Conservation (phyloP, 2,797 vertebrate species). For the Falco biarmicus region DNA sequence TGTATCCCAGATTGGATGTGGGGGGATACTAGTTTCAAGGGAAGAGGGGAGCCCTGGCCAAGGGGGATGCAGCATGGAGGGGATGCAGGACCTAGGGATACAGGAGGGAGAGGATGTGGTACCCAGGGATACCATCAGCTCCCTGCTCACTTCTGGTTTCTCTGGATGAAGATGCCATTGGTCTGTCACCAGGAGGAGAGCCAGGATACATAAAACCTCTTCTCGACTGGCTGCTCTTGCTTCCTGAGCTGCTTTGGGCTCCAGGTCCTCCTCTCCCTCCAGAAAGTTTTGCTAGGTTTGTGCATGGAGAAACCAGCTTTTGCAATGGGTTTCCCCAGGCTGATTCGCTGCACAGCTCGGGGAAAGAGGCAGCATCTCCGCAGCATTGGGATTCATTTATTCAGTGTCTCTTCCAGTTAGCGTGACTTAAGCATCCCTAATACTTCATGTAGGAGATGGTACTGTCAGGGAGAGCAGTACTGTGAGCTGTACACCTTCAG, state of each 20-base stretch:
- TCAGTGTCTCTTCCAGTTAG: neutral
- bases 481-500: neutral
- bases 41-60: neutral
- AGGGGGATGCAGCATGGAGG: neutral
- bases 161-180: neutral
- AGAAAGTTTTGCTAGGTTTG: neutral
- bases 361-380: rapidly evolving
- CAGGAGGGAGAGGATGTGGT: neutral
- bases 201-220: neutral
- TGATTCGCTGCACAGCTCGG: neutral
- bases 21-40: neutral
- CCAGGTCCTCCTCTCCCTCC: neutral
- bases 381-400: neutral
- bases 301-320: neutral
- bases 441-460: neutral
- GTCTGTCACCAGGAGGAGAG: neutral
- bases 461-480: neutral
- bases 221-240: neutral
- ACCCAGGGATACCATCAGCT: neutral
- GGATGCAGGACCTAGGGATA: neutral
- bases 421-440: neutral
- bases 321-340: neutral
- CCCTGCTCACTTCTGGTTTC: neutral
- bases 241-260: rapidly evolving
- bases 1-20: rapidly evolving